Evolutionary conservation across 2,113 vertebrate species (phyloP).

Genomic region (Cyrtonyx montezumae): DNA sequence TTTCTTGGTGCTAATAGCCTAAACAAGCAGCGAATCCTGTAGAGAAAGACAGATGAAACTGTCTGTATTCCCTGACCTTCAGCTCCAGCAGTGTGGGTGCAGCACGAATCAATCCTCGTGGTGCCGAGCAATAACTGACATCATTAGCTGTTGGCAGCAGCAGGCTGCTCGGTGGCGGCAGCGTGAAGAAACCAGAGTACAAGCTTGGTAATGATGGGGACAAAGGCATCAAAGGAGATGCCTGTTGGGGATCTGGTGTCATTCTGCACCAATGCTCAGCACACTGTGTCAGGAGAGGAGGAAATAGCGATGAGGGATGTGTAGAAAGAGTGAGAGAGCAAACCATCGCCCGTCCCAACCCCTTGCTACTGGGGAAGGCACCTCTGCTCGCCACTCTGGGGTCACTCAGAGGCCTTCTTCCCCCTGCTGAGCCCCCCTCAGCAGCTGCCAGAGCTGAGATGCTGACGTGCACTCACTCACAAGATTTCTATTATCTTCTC

Average conservation of each 20-base stretch:
- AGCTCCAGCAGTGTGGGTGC: background rate
- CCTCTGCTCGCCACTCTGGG: background rate
- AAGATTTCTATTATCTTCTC: background rate
- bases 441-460: background rate
- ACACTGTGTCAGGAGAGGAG: background rate
- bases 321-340: background rate
- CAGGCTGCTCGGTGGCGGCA: background rate
- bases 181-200: background rate
- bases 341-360: background rate
- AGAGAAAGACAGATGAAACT: slow-evolving; percentile 53
- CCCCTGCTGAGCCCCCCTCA: background rate
- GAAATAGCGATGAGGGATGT: background rate
- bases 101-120: background rate
- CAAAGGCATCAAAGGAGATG: background rate
- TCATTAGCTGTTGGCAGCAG: slow-evolving; percentile 28
- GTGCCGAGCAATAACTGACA: slow-evolving; percentile 1
- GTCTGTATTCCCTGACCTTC: background rate
- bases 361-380: background rate
- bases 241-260: background rate
- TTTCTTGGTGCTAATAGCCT: background rate
- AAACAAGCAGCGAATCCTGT: slow-evolving; percentile 41
- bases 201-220: background rate
- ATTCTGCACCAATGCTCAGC: background rate
- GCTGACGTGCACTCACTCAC: rapidly evolving
- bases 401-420: background rate